Percentiles rank a stretch among this genome's conserved stretches.
Evolutionary conservation across 1,140 invertebrate species (phyloP).

Genomic region (Caenorhabditis tropicalis): DNA sequence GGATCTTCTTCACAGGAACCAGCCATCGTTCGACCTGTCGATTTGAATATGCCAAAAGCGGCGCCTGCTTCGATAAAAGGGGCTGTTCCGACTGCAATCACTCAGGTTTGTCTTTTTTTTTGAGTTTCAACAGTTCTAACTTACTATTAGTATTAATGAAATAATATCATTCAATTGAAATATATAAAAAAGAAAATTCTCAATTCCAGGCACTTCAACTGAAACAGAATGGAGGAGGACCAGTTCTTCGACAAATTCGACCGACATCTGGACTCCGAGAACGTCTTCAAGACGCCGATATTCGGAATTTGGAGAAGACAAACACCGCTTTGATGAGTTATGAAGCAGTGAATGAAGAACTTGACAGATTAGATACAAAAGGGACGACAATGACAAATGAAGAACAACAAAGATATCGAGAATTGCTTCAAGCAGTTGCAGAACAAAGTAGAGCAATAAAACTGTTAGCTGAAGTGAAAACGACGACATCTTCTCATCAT

Average conservation of each 20-base stretch:
- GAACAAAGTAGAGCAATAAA: conserved; percentile 46
- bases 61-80: background rate
- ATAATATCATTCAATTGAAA: no score
- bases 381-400: conserved; percentile 56
- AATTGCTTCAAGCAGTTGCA: conserved; percentile 14
- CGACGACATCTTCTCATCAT: background rate
- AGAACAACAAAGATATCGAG: conserved; percentile 52
- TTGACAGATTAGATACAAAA: conserved; percentile 55
- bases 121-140: background rate
- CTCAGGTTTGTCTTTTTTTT: conserved; percentile 22
- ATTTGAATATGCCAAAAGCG: conserved; percentile 36
- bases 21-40: conserved; percentile 28
- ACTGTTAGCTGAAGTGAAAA: background rate
- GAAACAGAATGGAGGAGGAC: conserved; percentile 1
- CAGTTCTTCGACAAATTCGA: conserved; percentile 1
- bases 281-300: conserved; percentile 23
- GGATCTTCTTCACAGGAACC: conserved; percentile 34
- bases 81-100: conserved; percentile 50
- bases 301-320: conserved; percentile 43
- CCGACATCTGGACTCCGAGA: conserved; percentile 33
- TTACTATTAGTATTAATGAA: no score
- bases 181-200: no score
- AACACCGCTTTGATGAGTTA: conserved; percentile 24
- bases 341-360: conserved; percentile 56
- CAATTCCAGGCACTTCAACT: conserved; percentile 25